Evolutionary conservation across 2,113 vertebrate genomes (phyloP), one percentile per base, ranked within the genome.

Genomic region (Percina caprodes): DNA sequence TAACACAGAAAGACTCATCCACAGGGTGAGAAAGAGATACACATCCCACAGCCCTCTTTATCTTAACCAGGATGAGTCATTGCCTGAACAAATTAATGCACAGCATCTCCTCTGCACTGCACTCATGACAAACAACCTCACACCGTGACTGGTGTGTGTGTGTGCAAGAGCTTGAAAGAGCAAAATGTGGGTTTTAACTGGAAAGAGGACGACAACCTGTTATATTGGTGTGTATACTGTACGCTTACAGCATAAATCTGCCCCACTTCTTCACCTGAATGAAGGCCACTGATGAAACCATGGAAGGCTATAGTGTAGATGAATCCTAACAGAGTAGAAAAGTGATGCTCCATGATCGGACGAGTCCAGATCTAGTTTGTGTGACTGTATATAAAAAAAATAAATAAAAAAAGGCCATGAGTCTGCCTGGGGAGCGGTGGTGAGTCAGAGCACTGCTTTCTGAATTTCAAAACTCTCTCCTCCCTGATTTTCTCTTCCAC

Each of bases 61-160:
- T 90, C 85, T 88, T 71, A 82, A 74, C 60, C 70, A 52, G 82
- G 74, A 69, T 92, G 91, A 94, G 91, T 93, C 92, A 94, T 89
- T 58, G 56, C 86, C 81, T 84, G 68, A 86, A 88, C 84, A 89
- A 85, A 92, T 91, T 60, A 92, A 92, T 66, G 86, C 83, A 84
- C 82, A 81, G 85, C 79, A 55, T 87, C 84, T 92, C 86, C 82
- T 85, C 89, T 89, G 87, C 86, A 81, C 69, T 82, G 82, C 86
- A 86, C 79, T 82, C 80, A 54, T 88, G 87, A 90, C 83, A 84
- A 85, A 89, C 84, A 81, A 85, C 74, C 16, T 81, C 59, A 67
- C 46, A 63, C 51, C 2, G 58, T n/a, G 77, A 86, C 79, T 73
- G 86, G 75, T 56, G 49, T 54, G 78, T 77, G 78, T 77, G 61